phyloP scores from a whole-genome alignment of 2,797 vertebrate genomes.

The Clarias pachynema region DNA sequence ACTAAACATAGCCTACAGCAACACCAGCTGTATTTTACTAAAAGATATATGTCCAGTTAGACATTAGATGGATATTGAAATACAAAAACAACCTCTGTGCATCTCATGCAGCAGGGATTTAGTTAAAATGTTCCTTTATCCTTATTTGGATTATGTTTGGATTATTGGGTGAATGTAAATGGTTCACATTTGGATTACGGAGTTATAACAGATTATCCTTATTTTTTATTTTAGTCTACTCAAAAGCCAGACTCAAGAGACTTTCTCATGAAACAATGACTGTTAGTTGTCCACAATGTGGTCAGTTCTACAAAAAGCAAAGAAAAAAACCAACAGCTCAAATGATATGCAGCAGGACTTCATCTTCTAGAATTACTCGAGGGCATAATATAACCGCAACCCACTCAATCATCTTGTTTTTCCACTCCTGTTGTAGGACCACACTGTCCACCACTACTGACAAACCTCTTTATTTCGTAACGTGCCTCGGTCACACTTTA shows the following conservation, averaged over 20 bases:
- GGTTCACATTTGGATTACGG: too few species aligned
- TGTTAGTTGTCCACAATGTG: background rate
- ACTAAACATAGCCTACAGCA: background rate
- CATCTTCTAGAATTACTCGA: background rate
- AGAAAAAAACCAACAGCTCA: background rate
- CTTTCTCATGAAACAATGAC: background rate
- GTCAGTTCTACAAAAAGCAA: constrained; percentile 16
- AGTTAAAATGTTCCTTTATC: background rate
- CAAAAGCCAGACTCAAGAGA: background rate
- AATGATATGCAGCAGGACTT: constrained; percentile 7
- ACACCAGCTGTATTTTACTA: background rate
- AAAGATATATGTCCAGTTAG: background rate
- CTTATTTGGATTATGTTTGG: background rate
- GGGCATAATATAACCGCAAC: background rate
- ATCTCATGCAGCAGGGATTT: background rate
- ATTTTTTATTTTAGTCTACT: background rate
- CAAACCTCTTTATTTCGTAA: constrained; percentile 16
- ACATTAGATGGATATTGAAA: background rate
- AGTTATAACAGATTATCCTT: too few species aligned
- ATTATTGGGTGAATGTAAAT: background rate
- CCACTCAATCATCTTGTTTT: background rate
- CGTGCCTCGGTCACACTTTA: constrained; percentile 45
- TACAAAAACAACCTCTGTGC: background rate
- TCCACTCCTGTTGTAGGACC: background rate
- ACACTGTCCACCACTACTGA: constrained; percentile 4